phyloP scores from a whole-genome alignment of 2,888 invertebrate genomes.

The Bellardia pandia region DNA sequence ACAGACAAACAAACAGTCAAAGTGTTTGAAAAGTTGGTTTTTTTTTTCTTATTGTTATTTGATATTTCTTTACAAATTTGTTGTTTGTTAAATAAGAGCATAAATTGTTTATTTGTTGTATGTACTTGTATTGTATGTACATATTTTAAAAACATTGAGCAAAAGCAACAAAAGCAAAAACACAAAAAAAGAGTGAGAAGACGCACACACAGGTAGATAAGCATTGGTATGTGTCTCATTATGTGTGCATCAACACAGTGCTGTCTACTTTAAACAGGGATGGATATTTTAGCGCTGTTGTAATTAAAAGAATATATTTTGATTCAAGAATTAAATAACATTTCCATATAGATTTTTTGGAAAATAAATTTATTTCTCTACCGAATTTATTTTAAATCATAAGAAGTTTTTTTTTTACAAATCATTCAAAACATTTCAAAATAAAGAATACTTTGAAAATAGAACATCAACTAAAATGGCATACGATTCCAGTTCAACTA shows the following conservation, averaged over 20 bases:
- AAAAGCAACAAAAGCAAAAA: not conserved
- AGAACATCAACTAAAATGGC: no score
- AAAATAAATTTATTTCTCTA: no score
- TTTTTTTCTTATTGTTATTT: slow-evolving; percentile 16
- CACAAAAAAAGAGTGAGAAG: not conserved
- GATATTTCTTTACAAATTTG: slow-evolving; percentile 32
- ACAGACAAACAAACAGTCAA: slow-evolving; percentile 9
- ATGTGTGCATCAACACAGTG: not conserved
- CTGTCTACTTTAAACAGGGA: not conserved
- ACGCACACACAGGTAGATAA: slow-evolving; percentile 13
- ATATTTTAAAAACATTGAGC: not conserved
- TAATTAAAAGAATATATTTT: no score
- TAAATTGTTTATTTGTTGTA: slow-evolving; percentile 32
- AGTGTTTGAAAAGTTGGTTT: slow-evolving; percentile 6
- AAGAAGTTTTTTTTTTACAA: no score
- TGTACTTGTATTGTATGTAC: no score
- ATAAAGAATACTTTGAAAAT: no score
- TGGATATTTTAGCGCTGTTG: not conserved
- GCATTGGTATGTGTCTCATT: not conserved
- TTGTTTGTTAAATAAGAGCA: slow-evolving; percentile 43
- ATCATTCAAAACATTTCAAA: no score
- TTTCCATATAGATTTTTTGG: no score
- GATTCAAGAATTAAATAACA: no score
- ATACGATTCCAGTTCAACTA: no score
- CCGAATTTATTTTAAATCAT: no score